A percentile compares a stretch with the other conserved stretches of the same genome.
These are phyloP conservation scores for Phasia obesa DNA, from an alignment of 2,888 invertebrate genomes.

Conservation along the genomic window DNA sequence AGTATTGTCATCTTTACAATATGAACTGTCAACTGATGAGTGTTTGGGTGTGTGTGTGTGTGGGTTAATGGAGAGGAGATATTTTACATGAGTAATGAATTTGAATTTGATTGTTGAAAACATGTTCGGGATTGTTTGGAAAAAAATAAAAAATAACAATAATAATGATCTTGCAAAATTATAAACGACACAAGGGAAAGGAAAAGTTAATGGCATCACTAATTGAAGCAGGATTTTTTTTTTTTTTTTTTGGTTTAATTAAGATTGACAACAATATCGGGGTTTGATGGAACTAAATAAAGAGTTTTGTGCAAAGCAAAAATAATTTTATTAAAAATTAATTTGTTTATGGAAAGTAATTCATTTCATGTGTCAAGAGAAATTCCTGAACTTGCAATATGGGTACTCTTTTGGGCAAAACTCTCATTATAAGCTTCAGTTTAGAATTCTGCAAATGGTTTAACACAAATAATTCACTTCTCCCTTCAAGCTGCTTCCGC, in stretches of 20 bases:
- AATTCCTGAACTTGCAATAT: no score
- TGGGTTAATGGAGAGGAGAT: slow-evolving; percentile 48
- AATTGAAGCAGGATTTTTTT: slow-evolving; percentile 59
- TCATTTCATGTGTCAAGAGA: background rate
- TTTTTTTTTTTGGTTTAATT: slow-evolving; percentile 76
- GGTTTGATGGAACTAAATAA: slow-evolving; percentile 57
- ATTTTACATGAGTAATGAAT: slow-evolving; percentile 58
- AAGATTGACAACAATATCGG: slow-evolving; percentile 79
- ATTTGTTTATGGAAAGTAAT: slow-evolving; percentile 51
- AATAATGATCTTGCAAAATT: slow-evolving; percentile 64
- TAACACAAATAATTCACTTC: no score
- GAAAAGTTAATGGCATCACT: slow-evolving; percentile 62
- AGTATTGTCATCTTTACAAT: slow-evolving; percentile 57
- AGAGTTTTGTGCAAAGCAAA: slow-evolving; percentile 27
- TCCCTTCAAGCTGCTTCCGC: no score
- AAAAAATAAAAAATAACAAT: background rate
- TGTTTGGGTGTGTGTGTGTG: background rate
- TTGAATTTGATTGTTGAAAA: slow-evolving; percentile 55
- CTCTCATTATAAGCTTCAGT: no score
- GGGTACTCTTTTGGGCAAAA: no score
- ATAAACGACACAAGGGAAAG: slow-evolving; percentile 29
- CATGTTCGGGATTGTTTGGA: slow-evolving; percentile 24
- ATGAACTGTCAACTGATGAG: slow-evolving; percentile 53
- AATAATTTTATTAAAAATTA: slow-evolving; percentile 23
- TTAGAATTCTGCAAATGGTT: no score